A percentile compares a stretch with the other conserved stretches of the same genome.
phyloP scores from a whole-genome alignment of 2,113 vertebrate species.

The Centropristis striata region DNA sequence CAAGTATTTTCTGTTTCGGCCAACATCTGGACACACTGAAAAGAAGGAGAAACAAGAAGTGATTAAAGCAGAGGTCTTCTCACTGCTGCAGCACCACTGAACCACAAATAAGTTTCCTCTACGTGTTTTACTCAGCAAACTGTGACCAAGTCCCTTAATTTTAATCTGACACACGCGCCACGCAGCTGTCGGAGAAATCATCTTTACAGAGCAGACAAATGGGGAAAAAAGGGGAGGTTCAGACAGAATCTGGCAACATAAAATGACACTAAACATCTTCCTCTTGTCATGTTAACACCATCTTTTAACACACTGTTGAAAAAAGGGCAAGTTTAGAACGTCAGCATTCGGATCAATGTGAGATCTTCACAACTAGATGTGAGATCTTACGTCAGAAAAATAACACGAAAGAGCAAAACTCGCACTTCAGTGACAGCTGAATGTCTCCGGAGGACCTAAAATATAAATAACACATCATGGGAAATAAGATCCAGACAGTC shows the following conservation, averaged over 20 bases:
- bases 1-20: too few relatives aligned
- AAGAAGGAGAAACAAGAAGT: not conserved
- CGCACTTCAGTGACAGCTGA: not conserved
- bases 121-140: constrained; percentile 1
- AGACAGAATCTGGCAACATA: not conserved
- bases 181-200: constrained; percentile 28
- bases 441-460: not conserved
- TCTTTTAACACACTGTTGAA: not conserved
- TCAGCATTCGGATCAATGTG: not conserved
- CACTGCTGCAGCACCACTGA: not conserved
- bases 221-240: constrained; percentile 2
- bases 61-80: not conserved
- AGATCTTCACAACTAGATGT: not conserved
- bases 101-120: not conserved
- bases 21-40: not conserved
- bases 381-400: not conserved
- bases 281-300: constrained; percentile 16
- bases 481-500: not conserved
- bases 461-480: not conserved
- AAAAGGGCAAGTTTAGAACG: not conserved
- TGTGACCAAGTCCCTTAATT: constrained; percentile 22
- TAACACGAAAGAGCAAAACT: not conserved
- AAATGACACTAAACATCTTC: constrained; percentile 16
- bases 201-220: constrained; percentile 19
- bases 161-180: not conserved